Evolutionary conservation across 2,888 invertebrate species (phyloP), one percentile per base, ranked within the genome.

Genomic region (Thumatha senex): DNA sequence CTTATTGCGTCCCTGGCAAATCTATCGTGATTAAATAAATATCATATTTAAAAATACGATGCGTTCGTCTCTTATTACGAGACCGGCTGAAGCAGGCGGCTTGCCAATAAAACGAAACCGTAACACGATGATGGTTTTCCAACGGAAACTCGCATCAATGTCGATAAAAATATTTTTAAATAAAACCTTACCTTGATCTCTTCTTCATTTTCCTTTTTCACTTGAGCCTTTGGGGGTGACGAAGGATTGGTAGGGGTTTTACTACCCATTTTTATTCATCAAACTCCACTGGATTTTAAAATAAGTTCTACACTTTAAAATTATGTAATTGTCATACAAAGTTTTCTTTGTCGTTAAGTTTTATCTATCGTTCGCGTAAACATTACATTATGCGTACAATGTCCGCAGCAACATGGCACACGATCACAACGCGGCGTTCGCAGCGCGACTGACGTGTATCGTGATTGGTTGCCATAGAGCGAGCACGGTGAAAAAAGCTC

Each of bases 131-230:
- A 86, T 82, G 74, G 68, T 78, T 74, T 74, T 74, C 77, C 73
- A 79, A 79, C 84, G 86, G 87, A 87, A 87, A 80, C 78, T 72
- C 72, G 54, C 70, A 58, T 67, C 67, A 70, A 70, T 69, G 58
- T 70, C 58, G 50, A 43, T 47, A 34, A 72, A 74, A 77, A 74
- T 68, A 67, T 75, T 61, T 54, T 59, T 48, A 55, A 62, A 67
- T 45, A 48, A 60, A 69, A 63, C 57, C 74, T 78, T 89, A 96
- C 95, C 93, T 95, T 95, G 80, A 95, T 95, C 89, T 95, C 95
- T 89, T 95, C 95, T 85, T 94, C 94, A 70, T 93, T 90, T 80
- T 95, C 95, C 83, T 95, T 95, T 84, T 95, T 95, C 65, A 94
- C 91, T 73, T 83, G 86, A 40, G 84, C 72, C 56, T 84, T 82